Evolutionary conservation across 2,113 vertebrate species (phyloP).

Genomic region (Clarias magur): DNA sequence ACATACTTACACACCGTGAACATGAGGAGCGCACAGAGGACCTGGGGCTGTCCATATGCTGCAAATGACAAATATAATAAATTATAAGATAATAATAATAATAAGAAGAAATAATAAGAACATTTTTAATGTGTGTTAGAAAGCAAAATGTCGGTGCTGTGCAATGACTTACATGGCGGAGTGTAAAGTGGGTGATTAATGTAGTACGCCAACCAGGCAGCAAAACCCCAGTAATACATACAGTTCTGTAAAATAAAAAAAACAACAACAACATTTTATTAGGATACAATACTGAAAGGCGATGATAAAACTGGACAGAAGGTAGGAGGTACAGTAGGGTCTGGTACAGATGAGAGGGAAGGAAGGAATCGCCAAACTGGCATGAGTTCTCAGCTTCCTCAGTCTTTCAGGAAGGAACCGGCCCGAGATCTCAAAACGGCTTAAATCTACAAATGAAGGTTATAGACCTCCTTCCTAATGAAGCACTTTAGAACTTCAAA

Average conservation of each 20-base stretch:
- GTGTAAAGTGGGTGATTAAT: slow-evolving; percentile 92
- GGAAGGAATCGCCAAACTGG: neutral
- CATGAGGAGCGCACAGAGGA: slow-evolving; percentile 77
- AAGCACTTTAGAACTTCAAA: neutral
- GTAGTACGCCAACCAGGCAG: slow-evolving; percentile 87
- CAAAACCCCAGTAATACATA: slow-evolving; percentile 86
- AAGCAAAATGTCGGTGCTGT: neutral
- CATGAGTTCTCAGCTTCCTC: neutral
- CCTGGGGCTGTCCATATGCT: slow-evolving; percentile 83
- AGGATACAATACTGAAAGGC: neutral
- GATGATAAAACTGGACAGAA: neutral
- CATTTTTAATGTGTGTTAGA: neutral
- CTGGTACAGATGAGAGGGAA: neutral
- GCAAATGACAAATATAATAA: slow-evolving; percentile 45
- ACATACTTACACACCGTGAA: slow-evolving; percentile 77
- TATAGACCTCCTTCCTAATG: neutral
- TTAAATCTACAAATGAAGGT: neutral
- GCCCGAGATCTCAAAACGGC: neutral
- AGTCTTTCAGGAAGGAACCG: neutral
- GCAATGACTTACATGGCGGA: slow-evolving; percentile 80
- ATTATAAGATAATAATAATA: slow-evolving; percentile 2
- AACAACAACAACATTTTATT: neutral
- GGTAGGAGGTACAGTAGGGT: neutral
- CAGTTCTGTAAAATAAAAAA: slow-evolving; percentile 77
- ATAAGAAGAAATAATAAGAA: slow-evolving; percentile 1